These are phyloP conservation scores for Idaea aversata DNA, from an alignment of 2,888 invertebrate species.

Conservation along the genomic window DNA sequence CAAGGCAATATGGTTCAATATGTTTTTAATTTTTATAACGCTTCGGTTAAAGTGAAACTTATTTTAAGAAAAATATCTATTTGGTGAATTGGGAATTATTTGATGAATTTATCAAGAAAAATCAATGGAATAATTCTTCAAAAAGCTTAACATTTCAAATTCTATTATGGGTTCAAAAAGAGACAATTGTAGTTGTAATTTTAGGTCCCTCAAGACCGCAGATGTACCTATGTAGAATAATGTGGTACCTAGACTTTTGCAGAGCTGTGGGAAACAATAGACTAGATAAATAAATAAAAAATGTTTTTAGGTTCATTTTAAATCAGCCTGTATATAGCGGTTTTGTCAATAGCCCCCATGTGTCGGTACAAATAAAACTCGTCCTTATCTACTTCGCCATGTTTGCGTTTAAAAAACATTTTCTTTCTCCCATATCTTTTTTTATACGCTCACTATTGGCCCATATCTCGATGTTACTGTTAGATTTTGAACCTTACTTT, in stretches of 20 bases:
- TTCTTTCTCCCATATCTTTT: conserved; percentile 54
- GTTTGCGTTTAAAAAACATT: conserved; percentile 66
- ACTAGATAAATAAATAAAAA: too few species aligned
- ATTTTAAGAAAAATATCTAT: neutral
- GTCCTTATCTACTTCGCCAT: conserved; percentile 63
- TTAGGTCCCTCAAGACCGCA: too few species aligned
- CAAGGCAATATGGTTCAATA: conserved; percentile 2
- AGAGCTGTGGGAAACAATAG: too few species aligned
- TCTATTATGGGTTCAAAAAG: too few species aligned
- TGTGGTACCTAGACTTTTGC: too few species aligned
- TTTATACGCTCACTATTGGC: conserved; percentile 50
- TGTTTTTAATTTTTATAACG: neutral
- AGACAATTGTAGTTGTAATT: too few species aligned
- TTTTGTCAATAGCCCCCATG: conserved; percentile 61
- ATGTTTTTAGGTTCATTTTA: neutral
- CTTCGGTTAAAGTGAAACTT: neutral
- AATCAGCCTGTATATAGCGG: conserved; percentile 25
- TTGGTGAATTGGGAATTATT: neutral
- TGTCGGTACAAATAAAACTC: conserved; percentile 60
- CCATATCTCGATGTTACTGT: conserved; percentile 37
- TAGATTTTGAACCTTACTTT: neutral
- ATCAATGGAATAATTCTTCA: too few species aligned
- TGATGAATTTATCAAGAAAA: too few species aligned
- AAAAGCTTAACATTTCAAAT: too few species aligned
- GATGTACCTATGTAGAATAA: too few species aligned